These are phyloP conservation scores for Apodemia duryi DNA, from an alignment of 2,888 invertebrate genomes.

Conservation along the genomic window DNA sequence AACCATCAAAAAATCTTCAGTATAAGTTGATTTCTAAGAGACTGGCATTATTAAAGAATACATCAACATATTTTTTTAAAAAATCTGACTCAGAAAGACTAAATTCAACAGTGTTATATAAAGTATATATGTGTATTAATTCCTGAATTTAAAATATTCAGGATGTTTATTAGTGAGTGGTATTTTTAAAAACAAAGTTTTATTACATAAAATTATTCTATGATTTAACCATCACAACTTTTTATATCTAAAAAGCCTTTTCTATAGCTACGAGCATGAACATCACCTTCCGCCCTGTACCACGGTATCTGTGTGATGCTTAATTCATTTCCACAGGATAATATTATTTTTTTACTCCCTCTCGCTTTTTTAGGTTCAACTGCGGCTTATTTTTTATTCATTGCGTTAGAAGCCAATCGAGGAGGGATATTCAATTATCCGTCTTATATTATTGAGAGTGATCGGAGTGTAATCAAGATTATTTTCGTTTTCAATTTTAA, in stretches of 20 bases:
- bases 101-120: no score
- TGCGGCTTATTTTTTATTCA: slow-evolving; percentile 76
- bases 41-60: no score
- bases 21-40: no score
- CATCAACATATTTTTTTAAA: no score
- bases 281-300: slow-evolving; percentile 34
- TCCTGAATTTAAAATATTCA: no score
- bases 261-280: slow-evolving; percentile 27
- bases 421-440: slow-evolving; percentile 57
- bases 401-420: slow-evolving; percentile 54
- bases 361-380: slow-evolving; percentile 61
- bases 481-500: slow-evolving; percentile 32
- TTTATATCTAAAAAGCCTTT: slow-evolving; percentile 27
- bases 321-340: slow-evolving; percentile 79
- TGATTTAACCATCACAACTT: no score
- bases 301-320: slow-evolving; percentile 69
- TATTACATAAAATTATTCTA: no score
- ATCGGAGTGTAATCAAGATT: slow-evolving; percentile 64
- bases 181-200: not conserved
- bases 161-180: no score
- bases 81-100: no score
- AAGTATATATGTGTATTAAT: no score
- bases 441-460: slow-evolving; percentile 51
- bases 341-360: slow-evolving; percentile 79
- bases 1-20: no score